Evolutionary conservation across 2,113 vertebrate species (phyloP), one percentile per base, ranked within the genome.

Genomic region (Sterna hirundo): DNA sequence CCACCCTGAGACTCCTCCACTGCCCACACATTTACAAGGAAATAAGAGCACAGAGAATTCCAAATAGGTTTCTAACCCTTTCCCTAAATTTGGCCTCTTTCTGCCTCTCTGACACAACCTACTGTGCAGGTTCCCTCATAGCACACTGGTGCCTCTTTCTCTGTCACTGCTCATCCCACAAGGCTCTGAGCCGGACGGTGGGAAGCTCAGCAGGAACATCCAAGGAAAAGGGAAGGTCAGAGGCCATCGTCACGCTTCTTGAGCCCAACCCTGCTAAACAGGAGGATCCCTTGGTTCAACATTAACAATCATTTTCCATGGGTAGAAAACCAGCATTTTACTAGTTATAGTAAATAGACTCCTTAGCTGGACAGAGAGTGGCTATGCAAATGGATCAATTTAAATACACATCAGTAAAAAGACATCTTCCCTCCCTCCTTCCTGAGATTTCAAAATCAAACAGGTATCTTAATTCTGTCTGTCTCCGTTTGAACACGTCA

Each of bases 211-310:
- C 34, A 42, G 62, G 54, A 72, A 40, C 38, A 29, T 52, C 64
- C 84, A 61, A 87, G 82, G 81, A 81, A 40, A 91, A 76, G n/a
- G 52, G 38, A 72, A 92, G 75, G 83, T 61, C 91, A 76, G 64
- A 76, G 20, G 52, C 13, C 49, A 21, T 13, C 55, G 18, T 30
- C 23, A 25, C 0, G 1, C 2, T 52, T 64, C 23, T n/a, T 32
- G 34, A 81, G 51, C 12, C 42, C 7, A 84, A 70, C 70, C 0
- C 38, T 58, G 42, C 42, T n/a, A 1, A 91, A 29, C 27, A 66
- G 64, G 55, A 88, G 26, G 23, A 2, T 62, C 27, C 69, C 44
- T 40, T 49, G 22, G 10, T 40, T 88, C 52, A 77, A 52, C 58
- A 32, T n/a, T 38, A 83, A 20, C 29, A 15, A 2, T 36, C 2